These are phyloP conservation scores for Eumaeus atala DNA, from an alignment of 1,140 invertebrate genomes.

Conservation along the genomic window DNA sequence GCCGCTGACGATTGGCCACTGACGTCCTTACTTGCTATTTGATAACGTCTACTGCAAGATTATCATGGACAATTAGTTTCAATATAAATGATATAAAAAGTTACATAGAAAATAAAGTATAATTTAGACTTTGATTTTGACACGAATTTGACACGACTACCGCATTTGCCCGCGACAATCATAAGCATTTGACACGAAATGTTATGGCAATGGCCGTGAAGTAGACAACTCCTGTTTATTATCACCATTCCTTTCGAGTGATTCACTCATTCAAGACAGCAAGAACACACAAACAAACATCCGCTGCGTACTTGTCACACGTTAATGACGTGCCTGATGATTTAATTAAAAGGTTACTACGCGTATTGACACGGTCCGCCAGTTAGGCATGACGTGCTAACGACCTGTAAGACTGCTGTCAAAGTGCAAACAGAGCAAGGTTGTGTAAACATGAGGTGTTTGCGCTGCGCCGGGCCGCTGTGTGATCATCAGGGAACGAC, in stretches of 20 bases:
- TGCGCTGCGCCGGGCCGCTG: constrained; percentile 44
- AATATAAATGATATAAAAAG: too few species aligned
- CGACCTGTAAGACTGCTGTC: constrained; percentile 70
- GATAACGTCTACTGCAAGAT: too few species aligned
- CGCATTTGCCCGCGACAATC: too few species aligned
- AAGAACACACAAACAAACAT: constrained; percentile 33
- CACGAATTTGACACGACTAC: too few species aligned
- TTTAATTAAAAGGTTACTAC: constrained; percentile 37
- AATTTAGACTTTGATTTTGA: too few species aligned
- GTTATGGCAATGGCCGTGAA: too few species aligned
- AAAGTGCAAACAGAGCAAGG: constrained; percentile 54
- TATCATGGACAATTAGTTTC: too few species aligned
- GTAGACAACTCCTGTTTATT: neutral
- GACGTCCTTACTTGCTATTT: too few species aligned
- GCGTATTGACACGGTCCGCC: constrained; percentile 39
- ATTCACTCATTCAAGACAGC: constrained; percentile 17
- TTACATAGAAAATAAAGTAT: too few species aligned
- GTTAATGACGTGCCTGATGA: constrained; percentile 39
- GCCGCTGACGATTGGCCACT: too few species aligned
- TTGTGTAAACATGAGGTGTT: constrained; percentile 36
- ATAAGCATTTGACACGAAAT: too few species aligned
- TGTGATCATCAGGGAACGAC: constrained; percentile 39
- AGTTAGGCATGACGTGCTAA: constrained; percentile 65
- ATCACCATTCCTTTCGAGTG: neutral
- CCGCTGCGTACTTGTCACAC: constrained; percentile 27